Evolutionary conservation across 2,797 vertebrate genomes (phyloP), one percentile per base, ranked within the genome.

Genomic region (Gymnoscopelus microlampas): DNA sequence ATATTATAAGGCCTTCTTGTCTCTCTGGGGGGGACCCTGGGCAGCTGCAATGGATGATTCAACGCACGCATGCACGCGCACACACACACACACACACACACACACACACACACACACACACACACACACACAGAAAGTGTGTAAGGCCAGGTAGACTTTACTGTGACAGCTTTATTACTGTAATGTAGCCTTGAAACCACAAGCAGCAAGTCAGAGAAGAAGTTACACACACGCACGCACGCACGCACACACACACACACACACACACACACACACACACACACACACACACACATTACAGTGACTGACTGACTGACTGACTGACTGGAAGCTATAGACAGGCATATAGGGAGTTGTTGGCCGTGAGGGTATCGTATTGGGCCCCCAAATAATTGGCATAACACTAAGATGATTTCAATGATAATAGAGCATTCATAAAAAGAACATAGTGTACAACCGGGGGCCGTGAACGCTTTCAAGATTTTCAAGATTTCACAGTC

Each of bases 11-110:
- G 60, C 55, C 57, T 44, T 12, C 12, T 66, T 63, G 12, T 59
- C 59, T 70, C 71, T 70, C 71, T 70, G 48, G 68, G 63, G 48
- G 68, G 63, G 48, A 73, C 79, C 74, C 60, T 68, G 76, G 75
- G 66, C 61, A 60, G 35, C 68, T 76, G 71, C 67, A 64, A 74
- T 76, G 73, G 67, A 74, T 80, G 84, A 85, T 67, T 86, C 78
- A 82, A 12, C 76, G 64, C 66, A 63, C 66, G 69, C 29, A 15
- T 51, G 61, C 54, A 72, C 58, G 70, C 53, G 70, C 50, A 56
- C 48, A 66, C 55, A 54, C 9, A 23, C 48, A 66, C 71, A 63
- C 5, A 39, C 60, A 54, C 12, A 53, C 49, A 53, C 49, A 39
- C 12, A 50, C 24, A 15, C 13, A 47, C 56, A 15, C 26, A 29